Evolutionary conservation across 2,113 vertebrate species (phyloP), one percentile per base, ranked within the genome.

Genomic region (Octodon degus): DNA sequence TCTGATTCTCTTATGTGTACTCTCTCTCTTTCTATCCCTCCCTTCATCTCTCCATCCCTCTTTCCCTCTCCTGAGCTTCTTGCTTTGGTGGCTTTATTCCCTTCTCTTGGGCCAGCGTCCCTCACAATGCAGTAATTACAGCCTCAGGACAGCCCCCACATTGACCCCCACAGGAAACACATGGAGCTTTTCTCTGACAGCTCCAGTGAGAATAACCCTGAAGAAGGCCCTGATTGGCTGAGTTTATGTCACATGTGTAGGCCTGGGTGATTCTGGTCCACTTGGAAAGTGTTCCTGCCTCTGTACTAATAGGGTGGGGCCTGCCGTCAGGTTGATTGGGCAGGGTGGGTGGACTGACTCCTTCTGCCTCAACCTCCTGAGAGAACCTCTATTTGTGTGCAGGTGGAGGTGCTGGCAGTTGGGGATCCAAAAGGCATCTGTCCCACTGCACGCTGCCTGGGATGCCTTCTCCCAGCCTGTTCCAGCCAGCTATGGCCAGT

Each of bases 381-480:
- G 17, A 53, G 55, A 25, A 5, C 7, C 0, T 55, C 55, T 3
- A 5, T 95, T 83, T 92, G 79, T 67, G 68, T 86, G 7, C 95
- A 98, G 97, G 92, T 97, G 93, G 77, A 90, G n/a, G 32, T 62
- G 79, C 86, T 96, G 96, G 96, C 34, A 25, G 34, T 53, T 16
- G 32, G 92, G 88, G 50, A 77, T 97, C 62, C 16, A 2, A 72
- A 96, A 93, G 67, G 87, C 14, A 14, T 74, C 86, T 40, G 68
- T 19, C 8, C 89, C 67, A 0, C 43, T 67, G 2, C n/a, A 98
- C 87, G 89, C 97, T 9, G 93, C 99, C 1, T 99, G 99, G 99
- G 77, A 91, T 0, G 96, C 99, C 95, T 99, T 99, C 97, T 99
- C 99, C 1, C 98, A 95, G 62, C 99, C 99, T 0, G 60, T 98